A percentile compares a stretch with the other conserved stretches of the same genome.
Conservation (phyloP, 2,113 vertebrate species). For the Sinosuthora webbiana region DNA sequence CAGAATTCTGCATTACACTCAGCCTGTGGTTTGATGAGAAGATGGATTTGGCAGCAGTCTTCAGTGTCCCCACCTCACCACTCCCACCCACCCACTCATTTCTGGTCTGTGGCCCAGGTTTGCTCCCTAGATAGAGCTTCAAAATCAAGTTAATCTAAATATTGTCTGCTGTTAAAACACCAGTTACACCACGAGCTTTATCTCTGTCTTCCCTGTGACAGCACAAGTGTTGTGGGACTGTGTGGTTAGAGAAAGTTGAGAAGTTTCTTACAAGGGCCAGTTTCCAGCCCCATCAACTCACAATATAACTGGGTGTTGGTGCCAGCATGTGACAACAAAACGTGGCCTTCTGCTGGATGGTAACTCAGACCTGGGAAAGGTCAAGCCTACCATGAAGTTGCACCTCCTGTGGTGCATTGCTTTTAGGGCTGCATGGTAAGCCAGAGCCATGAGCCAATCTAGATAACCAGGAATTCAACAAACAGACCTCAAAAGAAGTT, state of each 20-base stretch:
- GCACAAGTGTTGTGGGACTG: not conserved
- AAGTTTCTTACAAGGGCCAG: not conserved
- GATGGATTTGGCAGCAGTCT: not conserved
- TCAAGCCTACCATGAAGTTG: not conserved
- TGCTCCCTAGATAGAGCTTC: not conserved
- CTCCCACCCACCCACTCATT: not conserved
- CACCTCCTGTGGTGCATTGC: not conserved
- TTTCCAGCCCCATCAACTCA: not conserved
- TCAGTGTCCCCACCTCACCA: not conserved
- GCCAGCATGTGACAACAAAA: not conserved
- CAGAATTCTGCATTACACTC: constrained; percentile 1
- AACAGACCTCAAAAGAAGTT: not conserved
- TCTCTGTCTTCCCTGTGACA: not conserved
- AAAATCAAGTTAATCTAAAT: not conserved
- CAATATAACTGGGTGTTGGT: not conserved
- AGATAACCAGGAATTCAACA: not conserved
- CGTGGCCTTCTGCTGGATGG: not conserved
- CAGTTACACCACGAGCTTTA: not conserved
- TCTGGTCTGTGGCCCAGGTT: not conserved
- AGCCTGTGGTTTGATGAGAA: not conserved
- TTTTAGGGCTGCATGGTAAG: not conserved
- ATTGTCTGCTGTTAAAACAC: not conserved
- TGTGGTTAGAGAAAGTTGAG: not conserved
- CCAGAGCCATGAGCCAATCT: not conserved
- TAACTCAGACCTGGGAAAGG: not conserved